Percentiles rank a stretch among this genome's conserved stretches.
phyloP scores from a whole-genome alignment of 37 sponge, comb jelly and placozoan genomes.

The Lycopodina hypogea region DNA sequence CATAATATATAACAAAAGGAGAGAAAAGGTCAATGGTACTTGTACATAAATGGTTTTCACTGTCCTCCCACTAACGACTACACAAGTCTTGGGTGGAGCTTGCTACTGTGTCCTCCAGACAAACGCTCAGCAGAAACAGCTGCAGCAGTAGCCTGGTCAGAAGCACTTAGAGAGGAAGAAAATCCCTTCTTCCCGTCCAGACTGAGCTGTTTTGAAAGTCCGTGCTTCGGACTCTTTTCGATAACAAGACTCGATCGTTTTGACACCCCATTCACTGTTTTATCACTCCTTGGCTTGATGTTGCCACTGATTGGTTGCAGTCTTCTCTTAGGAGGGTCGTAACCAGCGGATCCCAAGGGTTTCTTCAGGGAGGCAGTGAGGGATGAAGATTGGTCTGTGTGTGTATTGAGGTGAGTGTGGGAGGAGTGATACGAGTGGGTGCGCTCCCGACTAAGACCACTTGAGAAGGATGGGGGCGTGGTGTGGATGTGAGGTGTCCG shows the following conservation, averaged over 20 bases:
- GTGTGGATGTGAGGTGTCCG: constrained; percentile 26
- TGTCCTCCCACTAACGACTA: too few relatives aligned
- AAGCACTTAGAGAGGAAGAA: constrained; percentile 13
- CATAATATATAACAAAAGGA: too few relatives aligned
- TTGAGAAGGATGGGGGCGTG: constrained; percentile 10
- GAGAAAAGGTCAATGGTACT: too few relatives aligned
- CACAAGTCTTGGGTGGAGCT: constrained; percentile 1
- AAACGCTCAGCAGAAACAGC: too few relatives aligned
- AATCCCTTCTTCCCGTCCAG: neutral
- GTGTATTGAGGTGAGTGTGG: constrained; percentile 42
- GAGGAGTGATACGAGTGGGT: constrained; percentile 8
- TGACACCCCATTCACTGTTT: constrained; percentile 20
- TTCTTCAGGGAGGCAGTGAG: neutral
- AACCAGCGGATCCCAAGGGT: neutral
- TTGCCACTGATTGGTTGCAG: constrained; percentile 23
- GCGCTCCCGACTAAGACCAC: neutral
- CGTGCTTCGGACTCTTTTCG: neutral
- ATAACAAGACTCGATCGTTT: constrained; percentile 29
- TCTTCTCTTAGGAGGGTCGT: neutral
- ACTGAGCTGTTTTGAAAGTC: neutral
- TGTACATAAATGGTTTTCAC: too few relatives aligned
- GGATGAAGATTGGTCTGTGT: constrained; percentile 4
- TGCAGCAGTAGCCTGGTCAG: constrained; percentile 13
- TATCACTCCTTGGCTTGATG: neutral
- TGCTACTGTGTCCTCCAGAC: neutral